Evolutionary conservation across 2,113 vertebrate genomes (phyloP), one percentile per base, ranked within the genome.

Genomic region (Nasalis larvatus): DNA sequence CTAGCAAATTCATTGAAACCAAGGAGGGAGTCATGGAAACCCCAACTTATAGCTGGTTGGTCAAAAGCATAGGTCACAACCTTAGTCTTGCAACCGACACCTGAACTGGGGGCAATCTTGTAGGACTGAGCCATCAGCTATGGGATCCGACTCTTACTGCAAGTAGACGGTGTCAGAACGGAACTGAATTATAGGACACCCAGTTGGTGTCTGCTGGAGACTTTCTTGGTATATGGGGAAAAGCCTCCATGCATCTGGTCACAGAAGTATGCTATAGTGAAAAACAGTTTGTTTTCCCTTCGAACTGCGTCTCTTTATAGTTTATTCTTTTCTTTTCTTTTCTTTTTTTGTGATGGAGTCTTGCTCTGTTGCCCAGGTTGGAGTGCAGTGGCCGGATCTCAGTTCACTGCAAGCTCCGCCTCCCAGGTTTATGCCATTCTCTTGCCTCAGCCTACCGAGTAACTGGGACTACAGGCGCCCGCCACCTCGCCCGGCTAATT

Each of bases 261-360:
- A 40, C 32, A 69, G 49, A 84, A 25, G n/a, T 47, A 10, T 30
- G 52, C 16, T 27, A 16, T 1, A 6, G 35, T 78, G 40, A 85
- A 69, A 82, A 83, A 23, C 17, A 16, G 8, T 73, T 56, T 91
- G 1, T 35, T 77, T 89, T 77, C 18, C 68, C 69, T 40, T 94
- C 92, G 58, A 30, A 81, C 23, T 27, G 35, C 18, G 8, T 58
- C 52, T 69, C 60, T 40, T 76, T 82, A 52, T 82, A 96, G 54
- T 74, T 68, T 32, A 37, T 86, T 97, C 71, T 96, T 95, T 97
- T 49, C 73, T 49, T 47, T 47, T 47, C 47, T 47, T 47, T 47
- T 11, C 10, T 47, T 47, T 47, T 14, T 49, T 49, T 49, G 12
- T 49, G 47, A 49, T 3, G 13, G 47, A 49, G 47, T 49, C 47